phyloP scores from a whole-genome alignment of 2,888 invertebrate genomes.

The Eilema griseolum region DNA sequence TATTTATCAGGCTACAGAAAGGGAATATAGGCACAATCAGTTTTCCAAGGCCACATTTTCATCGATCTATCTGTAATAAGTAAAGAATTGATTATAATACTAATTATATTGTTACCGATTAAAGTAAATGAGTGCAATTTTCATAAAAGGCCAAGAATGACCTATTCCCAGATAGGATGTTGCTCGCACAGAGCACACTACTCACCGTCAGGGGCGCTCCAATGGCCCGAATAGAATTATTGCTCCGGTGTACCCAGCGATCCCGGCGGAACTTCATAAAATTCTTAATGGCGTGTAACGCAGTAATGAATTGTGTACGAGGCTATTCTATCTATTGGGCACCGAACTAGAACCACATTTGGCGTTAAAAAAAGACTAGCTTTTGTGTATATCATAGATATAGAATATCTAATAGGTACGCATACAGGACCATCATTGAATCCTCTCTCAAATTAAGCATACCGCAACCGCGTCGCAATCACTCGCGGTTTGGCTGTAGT shows the following conservation, averaged over 20 bases:
- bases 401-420: too few relatives aligned
- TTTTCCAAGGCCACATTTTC: neutral
- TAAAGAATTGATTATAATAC: too few relatives aligned
- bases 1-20: neutral
- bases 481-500: too few relatives aligned
- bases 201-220: neutral
- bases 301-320: constrained; percentile 1
- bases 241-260: neutral
- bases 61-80: neutral
- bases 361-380: too few relatives aligned
- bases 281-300: neutral
- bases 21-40: neutral
- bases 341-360: too few relatives aligned
- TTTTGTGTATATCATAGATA: too few relatives aligned
- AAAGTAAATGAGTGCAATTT: too few relatives aligned
- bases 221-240: constrained; percentile 5
- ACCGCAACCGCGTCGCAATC: too few relatives aligned
- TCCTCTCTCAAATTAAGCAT: too few relatives aligned
- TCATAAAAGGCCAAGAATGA: neutral
- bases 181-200: neutral
- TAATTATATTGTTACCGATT: too few relatives aligned
- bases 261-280: constrained; percentile 5
- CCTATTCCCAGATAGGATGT: neutral
- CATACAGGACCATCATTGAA: too few relatives aligned
- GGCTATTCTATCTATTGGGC: neutral